Evolutionary conservation across 1,140 invertebrate species (phyloP), one percentile per base, ranked within the genome.

Genomic region (Proales similis): DNA sequence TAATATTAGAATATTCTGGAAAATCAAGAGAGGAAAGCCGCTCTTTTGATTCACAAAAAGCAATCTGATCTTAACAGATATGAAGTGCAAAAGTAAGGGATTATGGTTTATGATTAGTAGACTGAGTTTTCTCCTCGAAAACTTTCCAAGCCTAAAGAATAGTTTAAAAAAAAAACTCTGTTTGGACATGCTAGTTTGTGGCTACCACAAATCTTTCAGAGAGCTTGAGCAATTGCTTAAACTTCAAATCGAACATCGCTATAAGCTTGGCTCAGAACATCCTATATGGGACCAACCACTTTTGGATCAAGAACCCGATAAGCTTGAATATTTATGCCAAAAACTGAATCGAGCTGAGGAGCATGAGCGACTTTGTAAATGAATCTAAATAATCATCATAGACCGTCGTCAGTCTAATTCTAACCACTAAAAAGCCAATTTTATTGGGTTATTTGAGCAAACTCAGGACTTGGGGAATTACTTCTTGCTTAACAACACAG

Each of bases 131-230:
- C 11, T 17, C 29, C 27, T 9, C 5, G 42, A 53, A 22, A 22
- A n/a, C 19, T 26, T 14, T 19, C 27, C 30, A 27, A 61, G 53
- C 26, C 39, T 45, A 29, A 43, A 45, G 38, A 61, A 45, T 32
- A 17, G 42, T 24, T 61, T 61, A 14, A 45, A 61, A 61, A 45
- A 45, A 20, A 42, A 61, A 32, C 26, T 61, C 2, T 61, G 39
- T 2, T 32, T 46, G 19, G 57, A 61, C 33, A 61, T 61, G 57
- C 57, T 61, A 14, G 33, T 33, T 14, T 29, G 47, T 46, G 57
- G 57, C 7, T 61, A 26, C 47, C 57, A 61, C 19, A 45, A 30
- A 29, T 61, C 57, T 36, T 61, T 61, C 38, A 42, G 57, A 22
- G 57, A 61, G 14, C 22, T 61, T 33, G 39, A 45, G 32, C 24